These are phyloP conservation scores for Stictonetta naevosa DNA, from an alignment of 2,113 vertebrate genomes.

Conservation along the genomic window DNA sequence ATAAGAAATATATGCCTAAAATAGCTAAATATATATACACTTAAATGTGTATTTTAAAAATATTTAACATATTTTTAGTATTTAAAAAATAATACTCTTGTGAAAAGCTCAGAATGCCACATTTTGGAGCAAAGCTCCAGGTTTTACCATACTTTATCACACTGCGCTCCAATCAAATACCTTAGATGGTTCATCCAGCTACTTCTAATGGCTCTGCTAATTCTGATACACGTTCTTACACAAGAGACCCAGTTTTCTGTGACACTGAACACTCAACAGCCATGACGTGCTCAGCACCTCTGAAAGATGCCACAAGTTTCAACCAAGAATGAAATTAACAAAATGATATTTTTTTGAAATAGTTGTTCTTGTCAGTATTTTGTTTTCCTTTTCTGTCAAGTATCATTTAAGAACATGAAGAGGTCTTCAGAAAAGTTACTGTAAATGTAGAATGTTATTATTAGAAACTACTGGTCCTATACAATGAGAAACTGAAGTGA, in stretches of 20 bases:
- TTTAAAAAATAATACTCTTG: background rate
- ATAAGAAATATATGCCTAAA: background rate
- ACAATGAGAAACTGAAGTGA: background rate
- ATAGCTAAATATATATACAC: background rate
- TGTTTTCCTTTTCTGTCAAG: background rate
- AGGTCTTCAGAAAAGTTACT: background rate
- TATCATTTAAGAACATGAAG: background rate
- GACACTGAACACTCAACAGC: background rate
- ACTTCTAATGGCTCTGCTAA: background rate
- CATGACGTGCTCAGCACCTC: background rate
- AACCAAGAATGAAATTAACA: background rate
- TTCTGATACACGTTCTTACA: background rate
- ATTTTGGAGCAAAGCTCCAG: background rate
- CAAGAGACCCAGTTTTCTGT: background rate
- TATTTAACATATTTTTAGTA: background rate
- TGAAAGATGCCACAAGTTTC: background rate
- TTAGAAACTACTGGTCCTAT: fast-evolving
- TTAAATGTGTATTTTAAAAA: too few relatives aligned
- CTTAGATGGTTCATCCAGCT: background rate
- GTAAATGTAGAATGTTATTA: background rate
- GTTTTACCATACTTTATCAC: background rate
- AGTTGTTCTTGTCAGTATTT: background rate
- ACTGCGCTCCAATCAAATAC: too few relatives aligned
- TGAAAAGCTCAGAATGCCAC: background rate
- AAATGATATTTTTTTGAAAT: background rate